Evolutionary conservation across 1,140 invertebrate genomes (phyloP).

Genomic region (Latrodectus geometricus): DNA sequence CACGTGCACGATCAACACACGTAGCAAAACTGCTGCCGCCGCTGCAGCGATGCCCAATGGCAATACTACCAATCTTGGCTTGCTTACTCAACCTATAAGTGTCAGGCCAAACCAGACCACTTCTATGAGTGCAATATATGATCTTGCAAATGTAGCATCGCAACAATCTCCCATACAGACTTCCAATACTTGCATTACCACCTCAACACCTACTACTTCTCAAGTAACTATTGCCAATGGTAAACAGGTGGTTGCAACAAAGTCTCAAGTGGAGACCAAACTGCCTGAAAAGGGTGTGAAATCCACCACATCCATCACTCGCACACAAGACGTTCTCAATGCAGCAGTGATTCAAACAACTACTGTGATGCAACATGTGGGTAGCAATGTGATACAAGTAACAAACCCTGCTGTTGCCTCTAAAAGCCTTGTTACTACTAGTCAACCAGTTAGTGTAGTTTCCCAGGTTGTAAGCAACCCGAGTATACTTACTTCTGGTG

Average conservation of each 20-base stretch:
- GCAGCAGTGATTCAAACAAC: constrained; percentile 17
- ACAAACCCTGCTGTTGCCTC: constrained; percentile 17
- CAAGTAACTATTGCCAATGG: constrained; percentile 58
- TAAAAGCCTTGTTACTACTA: constrained; percentile 58
- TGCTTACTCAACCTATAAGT: constrained; percentile 64
- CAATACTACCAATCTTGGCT: constrained; percentile 68
- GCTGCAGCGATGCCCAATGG: constrained; percentile 64
- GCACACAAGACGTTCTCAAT: constrained; percentile 19
- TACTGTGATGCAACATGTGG: constrained; percentile 19
- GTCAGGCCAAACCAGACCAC: constrained; percentile 65
- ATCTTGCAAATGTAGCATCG: constrained; percentile 67
- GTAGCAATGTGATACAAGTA: constrained; percentile 53
- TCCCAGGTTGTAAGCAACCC: constrained; percentile 66
- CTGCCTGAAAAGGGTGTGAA: not conserved
- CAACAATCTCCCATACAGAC: constrained; percentile 67
- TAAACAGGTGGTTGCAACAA: constrained; percentile 7
- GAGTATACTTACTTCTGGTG: constrained; percentile 64
- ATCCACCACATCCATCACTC: not conserved
- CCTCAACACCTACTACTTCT: constrained; percentile 25
- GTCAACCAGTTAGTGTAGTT: constrained; percentile 67
- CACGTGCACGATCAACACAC: constrained; percentile 49
- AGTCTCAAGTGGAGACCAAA: constrained; percentile 14
- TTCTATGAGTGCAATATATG: constrained; percentile 67
- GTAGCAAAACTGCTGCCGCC: constrained; percentile 71
- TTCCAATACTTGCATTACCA: constrained; percentile 61